phyloP scores from a whole-genome alignment of 2,888 invertebrate species.

The Tipula helvola region DNA sequence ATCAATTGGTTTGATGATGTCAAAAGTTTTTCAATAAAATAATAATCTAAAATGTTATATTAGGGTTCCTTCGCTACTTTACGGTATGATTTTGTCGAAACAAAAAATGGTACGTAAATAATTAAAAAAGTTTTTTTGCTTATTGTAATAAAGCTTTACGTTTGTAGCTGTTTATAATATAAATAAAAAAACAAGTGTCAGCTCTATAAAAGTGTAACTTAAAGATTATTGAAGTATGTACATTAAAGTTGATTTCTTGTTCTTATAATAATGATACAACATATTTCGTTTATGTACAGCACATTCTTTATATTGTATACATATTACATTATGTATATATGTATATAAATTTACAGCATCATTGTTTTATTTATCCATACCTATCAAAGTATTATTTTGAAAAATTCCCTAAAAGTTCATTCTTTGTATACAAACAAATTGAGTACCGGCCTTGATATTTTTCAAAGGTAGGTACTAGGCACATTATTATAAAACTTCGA shows the following conservation, averaged over 20 bases:
- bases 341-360: too few relatives aligned
- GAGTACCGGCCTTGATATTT: too few relatives aligned
- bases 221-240: not conserved
- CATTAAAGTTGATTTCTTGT: not conserved
- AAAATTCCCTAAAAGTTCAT: too few relatives aligned
- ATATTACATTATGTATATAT: too few relatives aligned
- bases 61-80: not conserved
- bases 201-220: not conserved
- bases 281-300: too few relatives aligned
- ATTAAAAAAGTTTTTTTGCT: not conserved
- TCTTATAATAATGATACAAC: not conserved
- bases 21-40: not conserved
- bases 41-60: not conserved
- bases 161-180: not conserved
- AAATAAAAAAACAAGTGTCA: not conserved
- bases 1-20: not conserved
- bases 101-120: not conserved
- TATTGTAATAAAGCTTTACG: not conserved
- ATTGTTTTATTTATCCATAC: too few relatives aligned
- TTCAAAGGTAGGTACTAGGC: too few relatives aligned
- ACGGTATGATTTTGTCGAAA: not conserved
- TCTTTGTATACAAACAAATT: too few relatives aligned
- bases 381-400: too few relatives aligned
- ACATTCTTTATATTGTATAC: too few relatives aligned
- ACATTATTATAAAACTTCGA: too few relatives aligned